Conservation (phyloP, 1,140 invertebrate genomes). For the Philotrypesis tridentata region DNA sequence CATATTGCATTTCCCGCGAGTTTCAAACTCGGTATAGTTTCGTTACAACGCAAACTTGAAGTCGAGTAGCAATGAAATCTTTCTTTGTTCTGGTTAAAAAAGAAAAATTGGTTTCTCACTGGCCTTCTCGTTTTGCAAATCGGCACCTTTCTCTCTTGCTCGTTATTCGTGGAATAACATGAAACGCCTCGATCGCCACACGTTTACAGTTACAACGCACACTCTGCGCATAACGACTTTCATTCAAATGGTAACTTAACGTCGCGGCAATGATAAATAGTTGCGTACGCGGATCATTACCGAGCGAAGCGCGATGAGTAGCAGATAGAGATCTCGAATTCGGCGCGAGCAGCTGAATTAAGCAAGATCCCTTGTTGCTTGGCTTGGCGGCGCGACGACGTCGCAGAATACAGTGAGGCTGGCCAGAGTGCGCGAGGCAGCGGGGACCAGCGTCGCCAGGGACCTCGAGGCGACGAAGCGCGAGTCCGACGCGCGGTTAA, state of each 20-base stretch:
- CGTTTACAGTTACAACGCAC: too few species aligned
- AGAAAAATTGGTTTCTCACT: too few species aligned
- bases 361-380: constrained; percentile 2
- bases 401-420: constrained; percentile 79
- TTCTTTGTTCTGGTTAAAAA: too few species aligned
- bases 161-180: too few species aligned
- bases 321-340: not conserved
- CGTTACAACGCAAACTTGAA: too few species aligned
- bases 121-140: not conserved
- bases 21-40: not conserved
- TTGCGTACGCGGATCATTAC: not conserved
- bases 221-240: too few species aligned
- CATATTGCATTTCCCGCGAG: not conserved
- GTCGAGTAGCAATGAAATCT: too few species aligned
- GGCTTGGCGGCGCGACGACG: not conserved
- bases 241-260: too few species aligned
- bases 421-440: constrained; percentile 80
- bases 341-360: not conserved
- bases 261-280: too few species aligned
- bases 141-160: too few species aligned
- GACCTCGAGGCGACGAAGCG: constrained; percentile 81
- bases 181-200: too few species aligned
- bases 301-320: not conserved
- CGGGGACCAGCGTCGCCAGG: constrained; percentile 77
- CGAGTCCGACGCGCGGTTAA: constrained; percentile 71